Evolutionary conservation across 64 coral and sea anemone species (phyloP), one percentile per base, ranked within the genome.

Genomic region (Astreopora myriophthalma): DNA sequence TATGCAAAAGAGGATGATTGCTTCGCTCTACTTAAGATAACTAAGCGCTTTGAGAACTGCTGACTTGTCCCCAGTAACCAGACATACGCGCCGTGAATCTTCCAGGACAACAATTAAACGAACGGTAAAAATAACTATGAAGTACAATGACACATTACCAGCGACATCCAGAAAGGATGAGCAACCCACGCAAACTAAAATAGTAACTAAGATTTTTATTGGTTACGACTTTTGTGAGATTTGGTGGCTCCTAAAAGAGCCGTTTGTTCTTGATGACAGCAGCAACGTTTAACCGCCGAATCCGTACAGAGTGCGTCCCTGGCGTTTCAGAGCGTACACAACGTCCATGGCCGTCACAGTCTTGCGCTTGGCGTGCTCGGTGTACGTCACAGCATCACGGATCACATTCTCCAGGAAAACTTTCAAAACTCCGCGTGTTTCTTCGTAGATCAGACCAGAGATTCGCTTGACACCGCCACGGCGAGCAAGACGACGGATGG

Each of bases 381-480:
- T 84, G 79, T 84, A 84, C 7, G 79, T 84, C 1, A 84, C 79
- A 22, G 79, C 79, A 84, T 84, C 79, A 64, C 79, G 79, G 79
- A 84, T 84, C 16, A 84, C 79, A 49, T 84, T 84, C 79, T 84
- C 79, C 5, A 84, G 79, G 79, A 84, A 84, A 67, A 84, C 79
- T 63, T 84, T 84, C 0, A 84, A 51, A 84, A 84, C 79, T 25
- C 79, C 79, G 16, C 79, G 79, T 8, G 79, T 91, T 69, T 92
- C 90, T 20, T 92, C 90, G 90, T 92, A 92, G 80, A 92, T 92
- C 49, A 92, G 81, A 39, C 90, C 90, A 86, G 90, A 92, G 80
- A 86, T 92, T 75, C 90, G 81, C 90, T 86, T 92, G 52, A 93
- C 92, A 88, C 92, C 92, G 51, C 92, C 92, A 81, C 75, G 92